These are phyloP conservation scores for Vicugna pacos DNA, from an alignment of 2,113 vertebrate species.

Conservation along the genomic window DNA sequence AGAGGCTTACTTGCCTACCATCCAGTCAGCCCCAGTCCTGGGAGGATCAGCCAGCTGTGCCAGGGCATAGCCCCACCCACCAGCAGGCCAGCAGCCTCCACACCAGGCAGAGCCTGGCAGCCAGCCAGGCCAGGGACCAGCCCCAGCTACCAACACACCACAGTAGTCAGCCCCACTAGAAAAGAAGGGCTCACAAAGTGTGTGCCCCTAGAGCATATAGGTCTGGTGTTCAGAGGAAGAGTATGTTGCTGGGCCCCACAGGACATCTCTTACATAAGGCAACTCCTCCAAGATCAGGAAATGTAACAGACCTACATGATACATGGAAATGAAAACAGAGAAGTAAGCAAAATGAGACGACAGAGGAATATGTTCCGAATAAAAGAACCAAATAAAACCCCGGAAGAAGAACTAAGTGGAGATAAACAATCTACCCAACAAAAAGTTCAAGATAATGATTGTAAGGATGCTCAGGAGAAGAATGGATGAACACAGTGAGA, in stretches of 20 bases:
- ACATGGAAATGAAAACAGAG: not conserved
- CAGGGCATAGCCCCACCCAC: not conserved
- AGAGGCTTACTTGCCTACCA: not conserved
- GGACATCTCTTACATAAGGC: not conserved
- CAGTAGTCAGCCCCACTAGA: not conserved
- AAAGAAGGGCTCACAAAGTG: not conserved
- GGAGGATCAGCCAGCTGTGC: not conserved
- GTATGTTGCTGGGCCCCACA: accelerated
- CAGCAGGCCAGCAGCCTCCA: not conserved
- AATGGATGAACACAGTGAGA: not conserved
- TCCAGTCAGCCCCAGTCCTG: not conserved
- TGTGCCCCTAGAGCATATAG: accelerated
- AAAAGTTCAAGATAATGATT: not conserved
- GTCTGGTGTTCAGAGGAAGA: not conserved
- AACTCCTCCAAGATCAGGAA: not conserved
- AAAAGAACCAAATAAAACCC: not conserved
- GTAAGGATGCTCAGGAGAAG: not conserved
- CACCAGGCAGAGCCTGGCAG: not conserved
- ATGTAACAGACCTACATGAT: not conserved
- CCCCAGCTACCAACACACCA: too few species aligned
- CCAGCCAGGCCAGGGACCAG: not conserved
- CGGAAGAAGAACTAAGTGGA: not conserved
- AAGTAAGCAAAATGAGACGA: not conserved
- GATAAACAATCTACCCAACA: not conserved
- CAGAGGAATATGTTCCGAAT: not conserved